phyloP scores from a whole-genome alignment of 2,113 vertebrate species.

The Ptyas mucosa region DNA sequence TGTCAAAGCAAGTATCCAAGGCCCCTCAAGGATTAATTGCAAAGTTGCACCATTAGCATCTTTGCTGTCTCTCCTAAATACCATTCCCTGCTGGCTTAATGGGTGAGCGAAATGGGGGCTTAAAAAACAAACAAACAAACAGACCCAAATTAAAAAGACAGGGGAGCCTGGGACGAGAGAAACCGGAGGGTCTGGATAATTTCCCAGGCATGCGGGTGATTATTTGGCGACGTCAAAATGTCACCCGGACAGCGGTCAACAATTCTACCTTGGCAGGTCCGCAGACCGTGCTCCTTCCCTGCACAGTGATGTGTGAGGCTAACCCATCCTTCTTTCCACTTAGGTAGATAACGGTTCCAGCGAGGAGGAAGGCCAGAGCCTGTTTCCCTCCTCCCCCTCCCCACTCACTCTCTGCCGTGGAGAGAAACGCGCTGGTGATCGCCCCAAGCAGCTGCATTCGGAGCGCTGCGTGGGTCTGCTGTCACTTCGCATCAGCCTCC shows the following conservation, averaged over 20 bases:
- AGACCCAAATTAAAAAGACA: constrained; percentile 47
- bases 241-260: background rate
- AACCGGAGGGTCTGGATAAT: constrained; percentile 42
- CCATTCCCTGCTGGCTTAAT: constrained; percentile 51
- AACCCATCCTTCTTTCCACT: background rate
- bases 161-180: background rate
- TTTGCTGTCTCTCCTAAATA: constrained; percentile 46
- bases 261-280: constrained; percentile 7
- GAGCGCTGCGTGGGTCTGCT: constrained; percentile 52
- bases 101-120: constrained; percentile 48
- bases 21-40: constrained; percentile 37
- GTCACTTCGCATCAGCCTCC: constrained; percentile 59
- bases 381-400: background rate
- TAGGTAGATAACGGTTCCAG: background rate
- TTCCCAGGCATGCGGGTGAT: constrained; percentile 36
- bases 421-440: background rate
- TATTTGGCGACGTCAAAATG: constrained; percentile 39
- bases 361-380: background rate
- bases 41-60: constrained; percentile 44
- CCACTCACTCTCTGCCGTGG: background rate
- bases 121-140: background rate
- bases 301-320: background rate
- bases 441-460: background rate
- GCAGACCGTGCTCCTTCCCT: background rate
- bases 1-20: background rate